phyloP scores from a whole-genome alignment of 1,140 invertebrate species.

The Arion vulgaris region DNA sequence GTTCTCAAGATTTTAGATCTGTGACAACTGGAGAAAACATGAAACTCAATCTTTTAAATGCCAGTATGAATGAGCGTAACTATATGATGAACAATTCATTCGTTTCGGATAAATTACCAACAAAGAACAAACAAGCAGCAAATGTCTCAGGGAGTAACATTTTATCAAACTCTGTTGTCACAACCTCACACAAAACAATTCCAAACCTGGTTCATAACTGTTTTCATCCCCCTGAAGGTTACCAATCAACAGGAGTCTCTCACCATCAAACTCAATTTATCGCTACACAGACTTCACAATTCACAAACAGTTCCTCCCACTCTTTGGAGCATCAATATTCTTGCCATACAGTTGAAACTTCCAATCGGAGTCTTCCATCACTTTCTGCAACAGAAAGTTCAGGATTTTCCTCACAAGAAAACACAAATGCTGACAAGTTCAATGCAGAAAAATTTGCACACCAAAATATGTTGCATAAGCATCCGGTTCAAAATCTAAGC shows the following conservation, averaged over 20 bases:
- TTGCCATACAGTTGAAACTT: background rate
- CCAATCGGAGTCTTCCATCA: constrained; percentile 6
- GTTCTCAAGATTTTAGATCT: constrained; percentile 9
- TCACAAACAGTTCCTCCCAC: constrained; percentile 10
- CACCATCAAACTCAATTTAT: constrained; percentile 10
- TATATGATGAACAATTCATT: background rate
- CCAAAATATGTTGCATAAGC: constrained; percentile 9
- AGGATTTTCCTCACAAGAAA: background rate
- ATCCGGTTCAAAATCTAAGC: constrained; percentile 17
- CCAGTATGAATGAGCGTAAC: background rate
- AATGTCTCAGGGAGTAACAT: background rate
- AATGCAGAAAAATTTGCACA: constrained; percentile 1
- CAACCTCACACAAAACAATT: constrained; percentile 10
- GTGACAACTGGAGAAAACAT: background rate
- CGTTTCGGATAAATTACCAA: background rate
- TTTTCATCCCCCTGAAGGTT: constrained; percentile 19
- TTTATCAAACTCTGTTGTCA: background rate
- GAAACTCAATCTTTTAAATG: background rate
- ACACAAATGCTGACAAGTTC: background rate
- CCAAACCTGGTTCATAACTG: constrained; percentile 37
- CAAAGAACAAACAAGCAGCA: background rate
- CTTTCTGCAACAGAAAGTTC: background rate
- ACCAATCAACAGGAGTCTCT: background rate
- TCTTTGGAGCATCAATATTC: background rate
- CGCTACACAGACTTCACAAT: background rate